Evolutionary conservation across 2,888 invertebrate species (phyloP).

Genomic region (Mesoligia furuncula): DNA sequence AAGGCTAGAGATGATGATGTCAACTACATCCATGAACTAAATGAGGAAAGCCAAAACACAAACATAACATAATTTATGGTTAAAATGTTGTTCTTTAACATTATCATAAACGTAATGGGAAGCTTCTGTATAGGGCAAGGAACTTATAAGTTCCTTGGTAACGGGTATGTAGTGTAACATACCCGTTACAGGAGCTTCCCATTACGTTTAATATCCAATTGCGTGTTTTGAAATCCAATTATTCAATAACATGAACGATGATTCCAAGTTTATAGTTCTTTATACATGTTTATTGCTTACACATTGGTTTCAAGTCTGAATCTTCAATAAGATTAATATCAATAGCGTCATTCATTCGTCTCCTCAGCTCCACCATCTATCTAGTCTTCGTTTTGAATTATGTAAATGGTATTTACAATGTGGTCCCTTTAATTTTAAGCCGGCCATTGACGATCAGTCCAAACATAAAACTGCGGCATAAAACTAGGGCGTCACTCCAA

Average conservation of each 20-base stretch:
- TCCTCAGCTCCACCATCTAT: slow-evolving; percentile 71
- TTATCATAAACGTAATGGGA: slow-evolving; percentile 54
- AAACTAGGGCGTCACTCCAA: too few species aligned
- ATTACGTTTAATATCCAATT: slow-evolving; percentile 61
- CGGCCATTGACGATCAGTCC: too few species aligned
- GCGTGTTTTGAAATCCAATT: slow-evolving; percentile 70
- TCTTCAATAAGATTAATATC: slow-evolving; percentile 76
- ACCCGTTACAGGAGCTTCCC: slow-evolving; percentile 60
- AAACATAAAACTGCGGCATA: too few species aligned
- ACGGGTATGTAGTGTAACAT: too few species aligned
- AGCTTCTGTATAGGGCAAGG: too few species aligned
- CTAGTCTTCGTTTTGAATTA: slow-evolving; percentile 77
- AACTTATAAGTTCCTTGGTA: too few species aligned
- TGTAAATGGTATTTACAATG: slow-evolving; percentile 79
- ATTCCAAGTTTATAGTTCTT: slow-evolving; percentile 66
- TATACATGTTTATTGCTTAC: slow-evolving; percentile 74
- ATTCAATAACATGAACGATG: slow-evolving; percentile 68
- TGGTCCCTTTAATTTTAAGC: slow-evolving; percentile 77
- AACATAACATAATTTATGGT: slow-evolving; percentile 41
- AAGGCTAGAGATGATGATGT: slow-evolving; percentile 22
- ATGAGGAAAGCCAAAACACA: slow-evolving; percentile 42
- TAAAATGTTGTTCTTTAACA: slow-evolving; percentile 66
- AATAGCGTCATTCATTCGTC: slow-evolving; percentile 77
- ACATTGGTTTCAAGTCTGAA: slow-evolving; percentile 72
- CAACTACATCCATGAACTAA: slow-evolving; percentile 25